Base-by-base conservation (phyloP, 2,888 invertebrate species). In the Dryobota labecula region DNA sequence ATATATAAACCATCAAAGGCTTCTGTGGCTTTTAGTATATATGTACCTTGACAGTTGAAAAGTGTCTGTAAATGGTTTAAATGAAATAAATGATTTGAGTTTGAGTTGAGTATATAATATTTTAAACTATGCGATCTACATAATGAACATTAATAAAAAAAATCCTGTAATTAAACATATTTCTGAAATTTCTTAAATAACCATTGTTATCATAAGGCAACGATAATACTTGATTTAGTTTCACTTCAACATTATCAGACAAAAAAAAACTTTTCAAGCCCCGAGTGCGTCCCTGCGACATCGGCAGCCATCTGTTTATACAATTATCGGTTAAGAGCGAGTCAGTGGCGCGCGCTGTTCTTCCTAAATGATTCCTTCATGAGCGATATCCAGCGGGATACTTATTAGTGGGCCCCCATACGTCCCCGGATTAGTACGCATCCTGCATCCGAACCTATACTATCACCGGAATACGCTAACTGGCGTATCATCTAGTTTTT, bases 291-390 rank as follows among this genome's bases (percentile, higher is more conserved):
- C 86, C 89, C 95, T 92, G 93, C 73, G 43, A 73, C 78, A 87
- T 90, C 87, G 87, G 89, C 88, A 93, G 92, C 92, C 95, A 96
- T 96, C 95, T 96, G 95, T 95, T 96, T 94, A 95, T 95, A 94
- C 94, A 96, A 95, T 96, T 95, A 95, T 95, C 94, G 92, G 93
- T 90, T 94, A 93, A 93, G 93, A 94, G 89, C 89, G 92, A 90
- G 92, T 90, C 92, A 90, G 94, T 93, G 94, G 94, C 94, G 93
- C 93, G 92, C 94, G 94, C 95, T 95, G 95, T 95, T 94, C 94
- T 92, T 94, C 93, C 94, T 95, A 95, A 95, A 96, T 95, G 95
- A 94, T 84, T 95, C 95, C 94, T 95, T 94, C 94, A 94, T 94
- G 90, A 93, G 89, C 90, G 90, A 91, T 90, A 92, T 91, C 91